These are phyloP conservation scores for Chionoecetes opilio DNA, from an alignment of 1,140 invertebrate genomes.

Conservation along the genomic window DNA sequence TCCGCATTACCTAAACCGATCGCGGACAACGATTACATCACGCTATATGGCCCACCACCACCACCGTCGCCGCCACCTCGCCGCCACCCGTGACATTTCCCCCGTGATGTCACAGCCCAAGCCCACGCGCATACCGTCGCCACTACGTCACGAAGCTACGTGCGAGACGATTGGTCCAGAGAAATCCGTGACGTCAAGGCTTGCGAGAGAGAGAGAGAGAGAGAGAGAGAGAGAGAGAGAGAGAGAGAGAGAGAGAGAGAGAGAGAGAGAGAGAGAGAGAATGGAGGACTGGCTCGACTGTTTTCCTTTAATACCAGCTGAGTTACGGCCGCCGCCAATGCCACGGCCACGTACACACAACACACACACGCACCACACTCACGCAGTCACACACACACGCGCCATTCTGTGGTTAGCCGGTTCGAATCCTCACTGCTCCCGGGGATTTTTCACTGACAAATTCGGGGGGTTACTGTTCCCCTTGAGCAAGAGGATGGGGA, in stretches of 20 bases:
- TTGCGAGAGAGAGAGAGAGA: neutral
- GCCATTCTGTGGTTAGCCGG: too few relatives aligned
- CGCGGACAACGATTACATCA: neutral
- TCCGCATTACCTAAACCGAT: neutral
- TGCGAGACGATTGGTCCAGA: neutral
- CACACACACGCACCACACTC: constrained; percentile 23
- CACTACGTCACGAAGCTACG: neutral
- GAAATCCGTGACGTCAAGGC: neutral
- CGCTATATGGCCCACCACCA: too few relatives aligned
- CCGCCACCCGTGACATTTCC: neutral
- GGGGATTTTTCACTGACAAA: too few relatives aligned
- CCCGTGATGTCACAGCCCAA: neutral
- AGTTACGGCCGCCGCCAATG: neutral
- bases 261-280: neutral
- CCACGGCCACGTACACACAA: neutral
- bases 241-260: neutral
- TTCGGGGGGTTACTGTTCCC: too few relatives aligned
- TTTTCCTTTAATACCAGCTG: constrained; percentile 29
- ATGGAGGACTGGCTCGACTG: neutral
- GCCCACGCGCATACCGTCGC: neutral
- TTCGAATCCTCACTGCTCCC: too few relatives aligned
- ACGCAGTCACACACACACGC: constrained; percentile 24
- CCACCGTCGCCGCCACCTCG: neutral
- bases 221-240: neutral
- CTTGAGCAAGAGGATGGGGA: too few relatives aligned